phyloP scores from a whole-genome alignment of 2,888 invertebrate genomes.

The Rosalia funebris region DNA sequence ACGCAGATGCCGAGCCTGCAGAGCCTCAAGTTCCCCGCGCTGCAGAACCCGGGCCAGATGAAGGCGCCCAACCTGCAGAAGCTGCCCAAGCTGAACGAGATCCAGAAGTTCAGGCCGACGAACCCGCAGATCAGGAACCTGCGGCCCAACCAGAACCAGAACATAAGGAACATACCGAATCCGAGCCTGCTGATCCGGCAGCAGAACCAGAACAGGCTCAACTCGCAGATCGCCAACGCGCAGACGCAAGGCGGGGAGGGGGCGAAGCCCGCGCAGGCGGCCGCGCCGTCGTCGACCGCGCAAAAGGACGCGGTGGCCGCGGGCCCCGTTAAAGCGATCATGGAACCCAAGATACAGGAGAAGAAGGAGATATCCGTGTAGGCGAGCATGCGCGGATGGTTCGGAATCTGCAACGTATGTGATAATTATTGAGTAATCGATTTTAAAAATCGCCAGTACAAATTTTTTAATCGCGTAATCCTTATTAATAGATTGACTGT shows the following conservation, averaged over 20 bases:
- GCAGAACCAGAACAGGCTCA: conserved; percentile 63
- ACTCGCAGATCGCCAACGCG: conserved; percentile 41
- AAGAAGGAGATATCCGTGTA: conserved; percentile 52
- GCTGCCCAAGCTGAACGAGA: conserved; percentile 65
- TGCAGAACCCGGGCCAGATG: conserved; percentile 35
- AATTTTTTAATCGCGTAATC: conserved; percentile 23
- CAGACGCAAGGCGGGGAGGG: conserved; percentile 25
- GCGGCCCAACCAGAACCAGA: conserved; percentile 67
- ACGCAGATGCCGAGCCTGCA: conserved; percentile 59
- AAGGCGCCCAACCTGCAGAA: conserved; percentile 54
- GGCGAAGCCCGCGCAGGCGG: conserved; percentile 20
- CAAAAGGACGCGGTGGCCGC: conserved; percentile 27
- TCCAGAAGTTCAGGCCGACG: conserved; percentile 58
- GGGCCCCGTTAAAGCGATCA: conserved; percentile 30
- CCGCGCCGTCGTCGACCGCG: conserved; percentile 1
- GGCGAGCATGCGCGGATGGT: neutral
- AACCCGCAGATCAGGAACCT: conserved; percentile 55
- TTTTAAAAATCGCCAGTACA: conserved; percentile 19
- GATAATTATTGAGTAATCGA: conserved; percentile 12
- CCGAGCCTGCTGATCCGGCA: conserved; percentile 70
- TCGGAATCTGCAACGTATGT: conserved; percentile 8
- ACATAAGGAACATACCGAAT: conserved; percentile 72
- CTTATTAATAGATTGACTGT: no score
- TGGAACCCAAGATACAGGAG: conserved; percentile 45
- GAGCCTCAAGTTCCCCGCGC: conserved; percentile 54